Evolutionary conservation across 2,113 vertebrate genomes (phyloP).

Genomic region (Girardinichthys multiradiatus): DNA sequence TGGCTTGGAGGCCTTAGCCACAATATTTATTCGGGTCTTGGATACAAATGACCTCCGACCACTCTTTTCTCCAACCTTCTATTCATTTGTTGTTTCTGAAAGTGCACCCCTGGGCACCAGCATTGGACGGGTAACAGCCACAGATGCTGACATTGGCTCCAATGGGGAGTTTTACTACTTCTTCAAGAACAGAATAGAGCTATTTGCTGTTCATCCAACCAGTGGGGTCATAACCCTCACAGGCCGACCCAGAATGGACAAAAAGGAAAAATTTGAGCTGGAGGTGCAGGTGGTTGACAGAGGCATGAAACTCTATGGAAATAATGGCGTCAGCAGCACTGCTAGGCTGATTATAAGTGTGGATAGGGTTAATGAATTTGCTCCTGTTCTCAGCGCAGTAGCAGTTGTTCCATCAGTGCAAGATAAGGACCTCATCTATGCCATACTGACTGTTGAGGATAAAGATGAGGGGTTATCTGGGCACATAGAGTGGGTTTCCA

Average conservation of each 20-base stretch:
- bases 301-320: slow-evolving; percentile 95
- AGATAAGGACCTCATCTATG: slow-evolving; percentile 87
- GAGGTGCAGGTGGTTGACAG: slow-evolving; percentile 95
- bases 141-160: slow-evolving; percentile 93
- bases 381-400: slow-evolving; percentile 85
- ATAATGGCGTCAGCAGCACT: slow-evolving; percentile 91
- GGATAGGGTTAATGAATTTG: slow-evolving; percentile 88
- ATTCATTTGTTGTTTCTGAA: slow-evolving; percentile 91
- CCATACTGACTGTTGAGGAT: slow-evolving; percentile 88
- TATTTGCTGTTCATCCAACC: slow-evolving; percentile 94
- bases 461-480: slow-evolving; percentile 92
- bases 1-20: slow-evolving; percentile 89
- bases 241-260: slow-evolving; percentile 85
- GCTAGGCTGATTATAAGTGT: slow-evolving; percentile 90
- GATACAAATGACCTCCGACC: slow-evolving; percentile 97
- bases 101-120: slow-evolving; percentile 91
- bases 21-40: slow-evolving; percentile 90
- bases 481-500: slow-evolving; percentile 92
- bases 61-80: slow-evolving; percentile 94
- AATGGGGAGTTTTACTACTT: slow-evolving; percentile 99
- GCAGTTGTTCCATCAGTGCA: slow-evolving; percentile 82
- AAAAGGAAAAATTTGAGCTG: slow-evolving; percentile 86
- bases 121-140: slow-evolving; percentile 92
- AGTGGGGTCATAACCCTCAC: slow-evolving; percentile 92
- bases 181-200: slow-evolving; percentile 89